phyloP scores from a whole-genome alignment of 2,113 vertebrate genomes.

The Neotragus pygmaeus region DNA sequence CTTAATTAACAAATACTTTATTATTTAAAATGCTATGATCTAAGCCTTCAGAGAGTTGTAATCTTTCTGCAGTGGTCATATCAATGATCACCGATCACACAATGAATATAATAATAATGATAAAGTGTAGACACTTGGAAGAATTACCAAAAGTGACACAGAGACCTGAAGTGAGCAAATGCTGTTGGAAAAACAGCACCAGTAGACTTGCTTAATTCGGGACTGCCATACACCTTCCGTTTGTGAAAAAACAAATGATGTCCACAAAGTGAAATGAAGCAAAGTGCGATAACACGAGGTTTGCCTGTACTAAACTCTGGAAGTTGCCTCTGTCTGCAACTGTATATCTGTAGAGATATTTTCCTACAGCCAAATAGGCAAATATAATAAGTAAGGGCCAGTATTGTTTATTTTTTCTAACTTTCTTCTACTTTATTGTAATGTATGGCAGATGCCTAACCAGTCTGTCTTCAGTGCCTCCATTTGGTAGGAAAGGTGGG shows the following conservation, averaged over 20 bases:
- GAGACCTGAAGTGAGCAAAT: neutral
- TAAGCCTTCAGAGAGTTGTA: neutral
- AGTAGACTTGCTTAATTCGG: neutral
- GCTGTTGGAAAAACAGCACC: neutral
- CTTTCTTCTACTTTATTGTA: neutral
- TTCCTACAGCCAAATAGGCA: neutral
- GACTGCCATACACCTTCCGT: neutral
- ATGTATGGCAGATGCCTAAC: neutral
- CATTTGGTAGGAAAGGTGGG: neutral
- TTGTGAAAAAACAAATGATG: neutral
- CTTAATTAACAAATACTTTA: neutral
- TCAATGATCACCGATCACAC: neutral
- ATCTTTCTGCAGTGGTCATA: neutral
- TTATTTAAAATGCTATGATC: neutral
- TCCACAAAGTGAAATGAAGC: neutral
- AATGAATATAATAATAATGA: neutral
- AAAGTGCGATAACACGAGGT: neutral
- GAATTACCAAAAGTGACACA: neutral
- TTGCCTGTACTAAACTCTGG: neutral
- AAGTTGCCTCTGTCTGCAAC: neutral
- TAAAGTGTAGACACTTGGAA: neutral
- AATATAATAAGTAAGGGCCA: neutral
- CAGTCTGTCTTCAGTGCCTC: neutral
- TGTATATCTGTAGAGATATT: neutral
- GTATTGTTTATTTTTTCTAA: neutral